Conservation (phyloP, 2,797 vertebrate species). For the Anguilla obscura region DNA sequence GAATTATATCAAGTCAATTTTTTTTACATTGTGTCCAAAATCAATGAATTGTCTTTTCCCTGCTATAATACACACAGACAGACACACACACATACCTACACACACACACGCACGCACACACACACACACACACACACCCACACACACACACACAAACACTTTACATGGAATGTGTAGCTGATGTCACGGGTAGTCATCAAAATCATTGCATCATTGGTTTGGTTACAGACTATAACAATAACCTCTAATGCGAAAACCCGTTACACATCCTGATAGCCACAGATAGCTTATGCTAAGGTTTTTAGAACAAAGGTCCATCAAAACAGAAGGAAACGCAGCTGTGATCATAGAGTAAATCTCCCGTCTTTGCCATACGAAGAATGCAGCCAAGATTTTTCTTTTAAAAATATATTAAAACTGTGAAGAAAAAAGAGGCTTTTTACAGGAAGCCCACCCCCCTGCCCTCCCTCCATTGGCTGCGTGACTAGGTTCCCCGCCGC, state of each 20-base stretch:
- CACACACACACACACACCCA: not conserved
- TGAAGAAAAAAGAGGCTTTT: not conserved
- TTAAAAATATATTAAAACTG: not conserved
- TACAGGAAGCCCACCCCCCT: not conserved
- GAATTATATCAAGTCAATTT: not conserved
- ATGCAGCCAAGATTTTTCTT: not conserved
- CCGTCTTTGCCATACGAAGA: not conserved
- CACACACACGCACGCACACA: not conserved
- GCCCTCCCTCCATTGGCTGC: constrained; percentile 17
- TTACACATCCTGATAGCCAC: not conserved
- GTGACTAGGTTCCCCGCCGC: constrained; percentile 61
- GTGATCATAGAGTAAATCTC: not conserved
- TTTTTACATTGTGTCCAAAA: not conserved
- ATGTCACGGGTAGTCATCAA: not conserved
- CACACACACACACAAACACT: not conserved
- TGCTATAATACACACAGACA: not conserved
- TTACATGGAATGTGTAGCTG: not conserved
- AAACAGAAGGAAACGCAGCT: too few species aligned
- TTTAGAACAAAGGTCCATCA: not conserved
- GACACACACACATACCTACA: not conserved
- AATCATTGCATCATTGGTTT: not conserved
- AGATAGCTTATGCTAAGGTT: not conserved
- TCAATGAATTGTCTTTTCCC: not conserved
- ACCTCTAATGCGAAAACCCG: not conserved
- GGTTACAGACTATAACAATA: not conserved